Percentiles rank a stretch among this genome's conserved stretches.
phyloP scores from a whole-genome alignment of 2,113 vertebrate genomes.

The Polypterus senegalus region DNA sequence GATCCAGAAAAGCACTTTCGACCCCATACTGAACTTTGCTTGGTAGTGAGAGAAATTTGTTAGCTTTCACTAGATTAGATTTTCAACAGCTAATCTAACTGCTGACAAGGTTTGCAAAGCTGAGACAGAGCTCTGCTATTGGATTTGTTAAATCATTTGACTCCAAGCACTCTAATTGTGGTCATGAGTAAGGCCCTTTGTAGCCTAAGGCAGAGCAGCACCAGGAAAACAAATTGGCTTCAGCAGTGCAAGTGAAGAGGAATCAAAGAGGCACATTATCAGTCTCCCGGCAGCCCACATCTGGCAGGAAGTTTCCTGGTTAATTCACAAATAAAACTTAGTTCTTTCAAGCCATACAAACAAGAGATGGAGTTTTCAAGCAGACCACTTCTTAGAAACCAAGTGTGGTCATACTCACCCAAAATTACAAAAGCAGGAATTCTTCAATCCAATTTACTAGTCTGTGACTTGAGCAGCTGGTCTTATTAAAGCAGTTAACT shows the following conservation, averaged over 20 bases:
- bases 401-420: slow-evolving; percentile 56
- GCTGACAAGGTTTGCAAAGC: slow-evolving; percentile 63
- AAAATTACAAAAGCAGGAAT: slow-evolving; percentile 58
- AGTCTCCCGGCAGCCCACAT: slow-evolving; percentile 65
- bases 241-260: slow-evolving; percentile 53
- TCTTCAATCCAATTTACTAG: slow-evolving; percentile 82
- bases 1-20: slow-evolving; percentile 47
- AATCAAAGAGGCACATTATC: slow-evolving; percentile 81
- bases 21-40: slow-evolving; percentile 64
- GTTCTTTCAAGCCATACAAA: slow-evolving; percentile 65
- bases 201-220: slow-evolving; percentile 64
- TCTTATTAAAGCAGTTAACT: slow-evolving; percentile 83
- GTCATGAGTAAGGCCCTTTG: slow-evolving; percentile 71
- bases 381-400: slow-evolving; percentile 60
- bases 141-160: slow-evolving; percentile 78
- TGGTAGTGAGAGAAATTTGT: slow-evolving; percentile 63
- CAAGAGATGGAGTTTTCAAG: slow-evolving; percentile 52
- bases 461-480: slow-evolving; percentile 82
- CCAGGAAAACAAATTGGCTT: slow-evolving; percentile 78
- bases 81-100: slow-evolving; percentile 67
- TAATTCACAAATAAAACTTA: slow-evolving; percentile 96
- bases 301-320: slow-evolving; percentile 82
- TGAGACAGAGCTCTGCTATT: slow-evolving; percentile 67
- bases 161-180: slow-evolving; percentile 79
- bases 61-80: slow-evolving; percentile 61